Evolutionary conservation across 1,140 invertebrate genomes (phyloP).

Genomic region (Ips nitidus): DNA sequence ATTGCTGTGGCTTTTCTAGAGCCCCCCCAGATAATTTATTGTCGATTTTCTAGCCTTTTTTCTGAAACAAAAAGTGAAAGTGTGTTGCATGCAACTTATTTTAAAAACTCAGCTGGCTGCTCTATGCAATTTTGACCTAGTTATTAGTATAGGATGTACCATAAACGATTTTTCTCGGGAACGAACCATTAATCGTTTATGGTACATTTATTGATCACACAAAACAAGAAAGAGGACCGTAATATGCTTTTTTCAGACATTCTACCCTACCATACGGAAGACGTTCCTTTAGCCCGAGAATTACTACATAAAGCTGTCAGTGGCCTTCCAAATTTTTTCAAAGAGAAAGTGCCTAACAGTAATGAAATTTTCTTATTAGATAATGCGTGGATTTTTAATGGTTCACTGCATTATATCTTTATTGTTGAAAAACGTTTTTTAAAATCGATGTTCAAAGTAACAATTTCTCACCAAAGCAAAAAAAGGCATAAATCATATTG

Average conservation of each 20-base stretch:
- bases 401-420: slow-evolving; percentile 17
- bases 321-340: slow-evolving; percentile 84
- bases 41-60: slow-evolving; percentile 26
- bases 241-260: slow-evolving; percentile 65
- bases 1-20: slow-evolving; percentile 29
- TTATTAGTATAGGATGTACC: background rate
- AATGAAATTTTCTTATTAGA: slow-evolving; percentile 41
- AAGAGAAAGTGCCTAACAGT: slow-evolving; percentile 59
- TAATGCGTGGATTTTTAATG: background rate
- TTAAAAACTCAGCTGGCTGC: no score
- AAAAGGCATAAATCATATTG: no score
- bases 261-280: slow-evolving; percentile 73
- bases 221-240: no score
- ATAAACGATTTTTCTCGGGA: no score
- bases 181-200: no score
- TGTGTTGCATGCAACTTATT: background rate
- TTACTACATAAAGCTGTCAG: slow-evolving; percentile 84
- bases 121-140: no score
- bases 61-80: background rate
- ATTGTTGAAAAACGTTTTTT: slow-evolving; percentile 28
- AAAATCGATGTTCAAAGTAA: background rate
- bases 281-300: slow-evolving; percentile 72
- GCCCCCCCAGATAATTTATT: slow-evolving; percentile 15
- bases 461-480: background rate
- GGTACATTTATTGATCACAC: no score